Percentiles rank a stretch among this genome's conserved stretches.
These are phyloP conservation scores for Pardalotus punctatus DNA, from an alignment of 2,113 vertebrate genomes.

Conservation along the genomic window DNA sequence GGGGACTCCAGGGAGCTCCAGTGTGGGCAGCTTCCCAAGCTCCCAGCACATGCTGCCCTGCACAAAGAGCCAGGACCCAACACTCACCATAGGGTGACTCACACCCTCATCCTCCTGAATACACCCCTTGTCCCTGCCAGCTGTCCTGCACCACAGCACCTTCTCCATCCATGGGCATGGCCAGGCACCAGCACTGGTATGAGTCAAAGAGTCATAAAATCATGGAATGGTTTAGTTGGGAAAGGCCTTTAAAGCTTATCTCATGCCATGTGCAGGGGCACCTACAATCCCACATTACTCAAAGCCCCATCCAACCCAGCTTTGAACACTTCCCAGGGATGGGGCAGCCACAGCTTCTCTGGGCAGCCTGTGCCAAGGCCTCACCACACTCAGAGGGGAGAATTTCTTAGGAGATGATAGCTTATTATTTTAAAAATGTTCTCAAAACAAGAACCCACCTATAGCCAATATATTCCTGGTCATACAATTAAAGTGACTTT, in stretches of 20 bases:
- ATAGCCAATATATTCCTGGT: not conserved
- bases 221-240: not conserved
- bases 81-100: not conserved
- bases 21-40: not conserved
- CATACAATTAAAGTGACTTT: not conserved
- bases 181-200: not conserved
- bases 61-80: not conserved
- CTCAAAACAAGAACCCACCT: not conserved
- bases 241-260: not conserved
- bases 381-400: not conserved
- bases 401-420: not conserved
- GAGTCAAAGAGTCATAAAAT: not conserved
- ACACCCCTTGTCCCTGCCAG: not conserved
- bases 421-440: not conserved
- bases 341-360: not conserved
- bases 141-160: not conserved
- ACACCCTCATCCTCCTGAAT: not conserved
- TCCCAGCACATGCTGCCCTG: not conserved
- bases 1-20: not conserved
- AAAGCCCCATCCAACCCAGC: not conserved
- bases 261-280: not conserved
- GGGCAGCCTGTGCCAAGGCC: not conserved
- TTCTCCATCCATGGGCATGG: not conserved
- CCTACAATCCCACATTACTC: not conserved
- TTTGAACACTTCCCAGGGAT: not conserved